Evolutionary conservation across 2,888 invertebrate species (phyloP), one percentile per base, ranked within the genome.

Genomic region (Netelia virgata): DNA sequence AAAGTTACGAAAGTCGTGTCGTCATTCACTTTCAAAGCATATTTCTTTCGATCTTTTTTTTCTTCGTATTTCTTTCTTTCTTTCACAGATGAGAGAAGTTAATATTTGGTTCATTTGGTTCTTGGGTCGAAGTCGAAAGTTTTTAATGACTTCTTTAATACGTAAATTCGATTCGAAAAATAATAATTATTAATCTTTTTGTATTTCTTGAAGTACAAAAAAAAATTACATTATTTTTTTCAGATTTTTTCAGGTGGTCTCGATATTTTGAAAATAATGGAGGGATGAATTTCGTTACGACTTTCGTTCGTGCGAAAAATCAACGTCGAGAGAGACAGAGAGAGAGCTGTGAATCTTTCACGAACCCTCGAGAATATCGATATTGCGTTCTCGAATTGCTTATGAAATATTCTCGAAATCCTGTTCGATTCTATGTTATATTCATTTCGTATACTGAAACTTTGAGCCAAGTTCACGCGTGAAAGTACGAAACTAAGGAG

Each of bases 1-100:
- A 16, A 66, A 72, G 64, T 75, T 83, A 16, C 47, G 23, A 70
- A 83, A 74, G 36, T 70, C 69, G 36, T 69, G 50, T 64, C 57
- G 82, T 72, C 55, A 76, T 76, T 66, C 28, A 66, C 55, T 73
- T 53, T 72, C 43, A 53, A 72, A 72, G 53, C 70, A 64, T 43
- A 55, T 72, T 72, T 57, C 9, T n/a, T 43, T 57, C 5, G 18
- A 18, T 20, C 53, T 72, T 72, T 72, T 11, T 11, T 36, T 59
- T 9, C 28, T 36, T 47, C 3, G 23, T 28, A 20, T 16, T 59
- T 70, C 70, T 70, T 8, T n/a, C 11, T 55, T 6, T 36, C 57
- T 59, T 68, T 68, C 11, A 20, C 14, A 50, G 20, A 72, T 41
- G 16, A 8, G n/a, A 64, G 20, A 23, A 55, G 11, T 57, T 72